phyloP scores from a whole-genome alignment of 2,797 vertebrate genomes.

The Acomys russatus region DNA sequence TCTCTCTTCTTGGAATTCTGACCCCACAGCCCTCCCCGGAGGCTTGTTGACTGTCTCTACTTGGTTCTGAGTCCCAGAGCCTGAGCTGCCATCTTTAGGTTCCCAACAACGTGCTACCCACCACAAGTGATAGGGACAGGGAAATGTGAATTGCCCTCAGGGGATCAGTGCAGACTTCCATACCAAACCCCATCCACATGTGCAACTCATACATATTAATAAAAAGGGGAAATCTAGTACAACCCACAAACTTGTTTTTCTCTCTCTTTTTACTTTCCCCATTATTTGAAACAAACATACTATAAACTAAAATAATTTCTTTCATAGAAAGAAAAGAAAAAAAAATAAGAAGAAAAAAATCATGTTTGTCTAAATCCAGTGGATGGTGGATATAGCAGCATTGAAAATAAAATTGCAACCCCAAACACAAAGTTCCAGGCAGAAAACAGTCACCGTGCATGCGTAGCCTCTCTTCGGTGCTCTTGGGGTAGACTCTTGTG shows the following conservation, averaged over 20 bases:
- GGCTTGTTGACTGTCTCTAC: too few relatives aligned
- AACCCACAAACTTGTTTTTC: constrained; percentile 24
- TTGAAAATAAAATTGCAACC: constrained; percentile 85
- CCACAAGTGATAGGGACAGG: background rate
- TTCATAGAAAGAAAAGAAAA: constrained; percentile 98
- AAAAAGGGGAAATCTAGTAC: constrained; percentile 46
- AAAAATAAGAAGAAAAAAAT: constrained; percentile 66
- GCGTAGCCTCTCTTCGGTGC: background rate
- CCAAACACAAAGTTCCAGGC: constrained; percentile 79
- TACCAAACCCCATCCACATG: background rate
- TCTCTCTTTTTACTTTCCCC: constrained; percentile 69
- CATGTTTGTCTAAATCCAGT: constrained; percentile 87
- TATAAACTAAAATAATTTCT: constrained; percentile 92
- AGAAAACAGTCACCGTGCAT: background rate
- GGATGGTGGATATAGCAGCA: constrained; percentile 93
- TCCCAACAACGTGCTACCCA: background rate
- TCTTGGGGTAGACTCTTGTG: background rate
- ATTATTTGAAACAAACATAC: constrained; percentile 84
- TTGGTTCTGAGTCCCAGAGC: background rate
- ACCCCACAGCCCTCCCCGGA: background rate
- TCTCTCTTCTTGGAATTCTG: background rate
- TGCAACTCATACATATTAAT: background rate
- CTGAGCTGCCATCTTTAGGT: background rate
- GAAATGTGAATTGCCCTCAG: background rate
- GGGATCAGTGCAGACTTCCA: background rate